These are phyloP conservation scores for Pantherophis alleghaniensis DNA, from an alignment of 2,797 vertebrate species.

Conservation along the genomic window DNA sequence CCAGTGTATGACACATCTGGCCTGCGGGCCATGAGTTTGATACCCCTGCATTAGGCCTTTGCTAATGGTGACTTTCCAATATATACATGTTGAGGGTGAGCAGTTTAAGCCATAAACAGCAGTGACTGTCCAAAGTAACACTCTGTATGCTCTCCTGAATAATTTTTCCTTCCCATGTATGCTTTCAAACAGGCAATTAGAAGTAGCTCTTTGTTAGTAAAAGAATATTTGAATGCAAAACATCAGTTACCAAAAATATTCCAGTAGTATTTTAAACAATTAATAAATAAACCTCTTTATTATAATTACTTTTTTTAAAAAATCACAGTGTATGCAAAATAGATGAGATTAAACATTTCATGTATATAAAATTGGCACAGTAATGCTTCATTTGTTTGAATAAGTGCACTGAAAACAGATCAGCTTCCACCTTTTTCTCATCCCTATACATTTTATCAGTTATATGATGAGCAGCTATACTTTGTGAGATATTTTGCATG, in stretches of 20 bases:
- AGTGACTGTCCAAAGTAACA: background rate
- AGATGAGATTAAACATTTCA: conserved; percentile 63
- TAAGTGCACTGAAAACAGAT: conserved; percentile 76
- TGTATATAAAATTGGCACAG: conserved; percentile 58
- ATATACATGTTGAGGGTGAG: background rate
- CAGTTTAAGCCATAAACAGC: conserved; percentile 18
- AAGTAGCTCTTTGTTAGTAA: conserved; percentile 12
- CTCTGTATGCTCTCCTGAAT: background rate
- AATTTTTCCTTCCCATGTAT: background rate
- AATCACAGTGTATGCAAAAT: conserved; percentile 52
- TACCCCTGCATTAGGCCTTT: background rate
- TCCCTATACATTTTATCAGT: conserved; percentile 15
- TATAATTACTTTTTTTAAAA: conserved; percentile 55
- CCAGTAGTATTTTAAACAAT: conserved; percentile 55
- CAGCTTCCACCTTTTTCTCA: conserved; percentile 55
- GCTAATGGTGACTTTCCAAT: background rate
- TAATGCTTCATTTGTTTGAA: conserved; percentile 45
- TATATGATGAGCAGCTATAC: conserved; percentile 55
- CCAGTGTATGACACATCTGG: too few species aligned
- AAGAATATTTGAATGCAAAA: conserved; percentile 45
- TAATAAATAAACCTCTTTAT: conserved; percentile 47
- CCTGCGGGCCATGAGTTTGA: too few species aligned
- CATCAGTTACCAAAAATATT: conserved; percentile 56
- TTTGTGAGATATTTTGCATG: conserved; percentile 51
- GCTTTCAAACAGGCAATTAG: background rate